Evolutionary conservation across 1,140 invertebrate genomes (phyloP).

Genomic region (Drosophila kurseongensis): DNA sequence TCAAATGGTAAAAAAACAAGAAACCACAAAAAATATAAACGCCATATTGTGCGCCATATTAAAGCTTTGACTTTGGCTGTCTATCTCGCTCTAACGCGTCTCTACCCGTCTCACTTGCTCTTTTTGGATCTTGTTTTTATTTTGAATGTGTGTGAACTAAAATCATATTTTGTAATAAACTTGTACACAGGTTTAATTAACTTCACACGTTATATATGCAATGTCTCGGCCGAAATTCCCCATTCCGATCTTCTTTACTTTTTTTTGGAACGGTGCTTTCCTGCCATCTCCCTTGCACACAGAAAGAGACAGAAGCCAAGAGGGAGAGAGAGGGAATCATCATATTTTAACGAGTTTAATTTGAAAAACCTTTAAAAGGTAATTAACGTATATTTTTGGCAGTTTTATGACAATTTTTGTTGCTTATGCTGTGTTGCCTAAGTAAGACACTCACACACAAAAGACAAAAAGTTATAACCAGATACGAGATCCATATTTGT

Average conservation of each 20-base stretch:
- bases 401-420: slow-evolving; percentile 76
- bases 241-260: slow-evolving; percentile 20
- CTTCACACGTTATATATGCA: slow-evolving; percentile 72
- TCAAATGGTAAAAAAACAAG: slow-evolving; percentile 13
- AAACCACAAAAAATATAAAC: slow-evolving; percentile 11
- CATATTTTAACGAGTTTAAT: slow-evolving; percentile 83
- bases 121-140: slow-evolving; percentile 1
- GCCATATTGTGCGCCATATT: slow-evolving; percentile 38
- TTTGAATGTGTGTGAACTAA: slow-evolving; percentile 62
- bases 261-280: slow-evolving; percentile 45
- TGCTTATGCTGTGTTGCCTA: slow-evolving; percentile 50
- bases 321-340: slow-evolving; percentile 18
- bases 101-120: slow-evolving; percentile 1
- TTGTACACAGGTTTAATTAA: slow-evolving; percentile 79
- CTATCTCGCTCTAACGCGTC: slow-evolving; percentile 5
- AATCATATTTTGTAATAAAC: slow-evolving; percentile 82
- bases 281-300: slow-evolving; percentile 26
- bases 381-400: slow-evolving; percentile 83
- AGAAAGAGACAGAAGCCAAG: not conserved
- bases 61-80: slow-evolving; percentile 11
- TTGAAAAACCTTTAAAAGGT: slow-evolving; percentile 83
- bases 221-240: slow-evolving; percentile 4
- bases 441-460: slow-evolving; percentile 28
- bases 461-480: slow-evolving; percentile 22
- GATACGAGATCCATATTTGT: slow-evolving; percentile 68